phyloP scores from a whole-genome alignment of 2,113 vertebrate species.

The Clinocottus analis region DNA sequence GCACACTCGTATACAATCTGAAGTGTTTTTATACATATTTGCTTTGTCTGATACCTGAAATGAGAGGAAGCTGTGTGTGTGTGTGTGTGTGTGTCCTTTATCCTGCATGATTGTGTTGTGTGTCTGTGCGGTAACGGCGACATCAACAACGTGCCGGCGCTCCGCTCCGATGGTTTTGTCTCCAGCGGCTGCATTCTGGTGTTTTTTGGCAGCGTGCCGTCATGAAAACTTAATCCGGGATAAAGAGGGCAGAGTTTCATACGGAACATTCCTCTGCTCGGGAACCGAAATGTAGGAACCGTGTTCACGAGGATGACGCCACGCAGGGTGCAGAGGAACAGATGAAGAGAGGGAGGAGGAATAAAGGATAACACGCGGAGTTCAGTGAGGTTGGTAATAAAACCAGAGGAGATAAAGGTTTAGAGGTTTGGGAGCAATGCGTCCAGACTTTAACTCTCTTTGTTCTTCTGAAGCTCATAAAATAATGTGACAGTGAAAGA shows the following conservation, averaged over 20 bases:
- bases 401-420: neutral
- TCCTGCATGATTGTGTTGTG: neutral
- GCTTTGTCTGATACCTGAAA: neutral
- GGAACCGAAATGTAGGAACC: conserved; percentile 21
- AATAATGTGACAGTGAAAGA: no score
- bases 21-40: neutral
- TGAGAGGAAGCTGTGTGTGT: neutral
- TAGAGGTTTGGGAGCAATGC: no score
- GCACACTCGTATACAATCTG: no score
- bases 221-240: conserved; percentile 54
- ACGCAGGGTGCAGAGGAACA: conserved; percentile 16
- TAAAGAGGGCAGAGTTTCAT: conserved; percentile 51
- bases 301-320: neutral
- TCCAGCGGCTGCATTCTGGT: conserved; percentile 40
- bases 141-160: conserved; percentile 20
- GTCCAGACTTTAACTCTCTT: no score
- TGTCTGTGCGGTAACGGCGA: conserved; percentile 23
- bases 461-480: no score
- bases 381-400: neutral
- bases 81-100: neutral
- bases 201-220: conserved; percentile 56
- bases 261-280: conserved; percentile 38
- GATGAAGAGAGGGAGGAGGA: neutral
- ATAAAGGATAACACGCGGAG: neutral
- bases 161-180: conserved; percentile 9